These are phyloP conservation scores for Varecia variegata DNA, from an alignment of 2,797 vertebrate genomes.

Conservation along the genomic window DNA sequence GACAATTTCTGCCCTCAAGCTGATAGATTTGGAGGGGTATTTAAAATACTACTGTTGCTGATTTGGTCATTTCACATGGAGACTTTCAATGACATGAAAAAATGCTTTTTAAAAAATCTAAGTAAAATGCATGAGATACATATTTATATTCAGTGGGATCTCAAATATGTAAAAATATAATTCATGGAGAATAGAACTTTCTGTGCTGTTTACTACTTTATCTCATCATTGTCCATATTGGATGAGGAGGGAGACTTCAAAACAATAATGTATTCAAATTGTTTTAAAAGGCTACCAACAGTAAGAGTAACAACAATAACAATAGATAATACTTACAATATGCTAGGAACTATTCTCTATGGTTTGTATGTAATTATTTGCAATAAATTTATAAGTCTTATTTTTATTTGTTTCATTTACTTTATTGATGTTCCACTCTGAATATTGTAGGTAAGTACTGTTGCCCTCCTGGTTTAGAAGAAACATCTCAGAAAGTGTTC, in stretches of 20 bases:
- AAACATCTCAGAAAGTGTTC: background rate
- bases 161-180: background rate
- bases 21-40: background rate
- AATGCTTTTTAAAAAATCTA: background rate
- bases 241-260: background rate
- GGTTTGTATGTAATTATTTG: background rate
- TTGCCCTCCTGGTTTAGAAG: background rate
- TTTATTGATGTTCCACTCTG: background rate
- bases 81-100: slow-evolving; percentile 6
- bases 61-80: background rate
- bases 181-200: background rate
- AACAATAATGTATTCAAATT: background rate
- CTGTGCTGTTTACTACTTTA: background rate
- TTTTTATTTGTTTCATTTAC: background rate
- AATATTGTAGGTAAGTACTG: background rate
- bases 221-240: background rate
- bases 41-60: background rate
- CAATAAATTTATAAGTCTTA: background rate
- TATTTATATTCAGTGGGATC: slow-evolving; percentile 1
- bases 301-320: background rate
- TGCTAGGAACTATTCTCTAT: background rate
- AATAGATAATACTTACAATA: background rate
- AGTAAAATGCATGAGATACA: background rate
- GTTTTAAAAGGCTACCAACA: background rate
- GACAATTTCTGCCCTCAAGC: background rate